A percentile compares a stretch with the other conserved stretches of the same genome.
phyloP scores from a whole-genome alignment of 2,797 vertebrate genomes.

The Pogoniulus pusillus region DNA sequence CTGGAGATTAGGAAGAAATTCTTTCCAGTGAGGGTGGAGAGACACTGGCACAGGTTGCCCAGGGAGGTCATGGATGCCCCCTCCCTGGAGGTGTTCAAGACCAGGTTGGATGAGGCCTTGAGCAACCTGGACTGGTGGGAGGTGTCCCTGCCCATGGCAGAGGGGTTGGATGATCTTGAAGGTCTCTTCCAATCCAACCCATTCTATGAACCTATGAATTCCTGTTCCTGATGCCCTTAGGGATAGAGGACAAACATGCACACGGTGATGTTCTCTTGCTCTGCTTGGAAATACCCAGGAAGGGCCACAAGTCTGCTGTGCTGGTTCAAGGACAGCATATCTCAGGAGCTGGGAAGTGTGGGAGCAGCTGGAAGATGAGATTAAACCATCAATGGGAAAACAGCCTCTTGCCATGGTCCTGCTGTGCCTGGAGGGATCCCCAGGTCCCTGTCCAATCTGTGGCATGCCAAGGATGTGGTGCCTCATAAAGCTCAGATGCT shows the following conservation, averaged over 20 bases:
- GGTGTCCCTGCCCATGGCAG: too few species aligned
- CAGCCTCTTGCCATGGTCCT: fast-evolving
- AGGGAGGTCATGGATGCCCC: too few species aligned
- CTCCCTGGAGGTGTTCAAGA: too few species aligned
- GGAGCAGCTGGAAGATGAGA: background rate
- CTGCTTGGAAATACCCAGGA: background rate
- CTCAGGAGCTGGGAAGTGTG: background rate
- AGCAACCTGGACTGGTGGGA: too few species aligned
- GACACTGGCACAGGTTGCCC: too few species aligned
- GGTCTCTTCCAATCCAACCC: too few species aligned
- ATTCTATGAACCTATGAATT: background rate
- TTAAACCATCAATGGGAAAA: background rate
- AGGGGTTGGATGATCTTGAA: too few species aligned
- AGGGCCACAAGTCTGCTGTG: fast-evolving
- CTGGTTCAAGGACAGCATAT: background rate
- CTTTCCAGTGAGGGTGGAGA: too few species aligned
- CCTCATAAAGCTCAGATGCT: background rate
- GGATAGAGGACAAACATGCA: background rate
- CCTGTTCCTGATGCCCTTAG: background rate
- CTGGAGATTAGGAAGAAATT: too few species aligned
- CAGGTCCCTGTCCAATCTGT: background rate
- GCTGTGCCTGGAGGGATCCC: background rate
- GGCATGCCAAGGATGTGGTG: background rate
- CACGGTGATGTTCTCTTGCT: background rate
- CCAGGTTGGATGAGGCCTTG: too few species aligned